Conservation (phyloP, 2,113 vertebrate species). For the Paramisgurnus dabryanus region DNA sequence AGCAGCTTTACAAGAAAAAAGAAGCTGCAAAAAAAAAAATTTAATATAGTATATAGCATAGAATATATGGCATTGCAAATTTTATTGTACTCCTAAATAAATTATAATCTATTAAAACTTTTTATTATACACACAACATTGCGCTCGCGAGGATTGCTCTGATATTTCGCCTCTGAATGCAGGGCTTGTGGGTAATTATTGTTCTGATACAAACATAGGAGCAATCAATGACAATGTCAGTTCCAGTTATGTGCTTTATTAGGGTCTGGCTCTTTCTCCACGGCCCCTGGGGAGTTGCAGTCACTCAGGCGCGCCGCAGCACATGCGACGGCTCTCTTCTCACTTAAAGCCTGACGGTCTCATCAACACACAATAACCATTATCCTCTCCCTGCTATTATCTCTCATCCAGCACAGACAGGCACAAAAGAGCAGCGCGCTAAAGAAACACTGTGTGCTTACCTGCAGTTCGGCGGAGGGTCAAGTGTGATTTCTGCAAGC, state of each 20-base stretch:
- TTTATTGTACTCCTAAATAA: too few relatives aligned
- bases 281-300: slow-evolving; percentile 23
- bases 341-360: slow-evolving; percentile 62
- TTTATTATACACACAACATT: not conserved
- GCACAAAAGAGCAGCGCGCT: not conserved
- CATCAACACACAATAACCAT: slow-evolving; percentile 70
- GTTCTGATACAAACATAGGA: slow-evolving; percentile 53
- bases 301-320: slow-evolving; percentile 34
- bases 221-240: slow-evolving; percentile 58
- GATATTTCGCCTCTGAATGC: slow-evolving; percentile 50
- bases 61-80: too few relatives aligned
- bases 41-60: too few relatives aligned
- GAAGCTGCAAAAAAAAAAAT: too few relatives aligned
- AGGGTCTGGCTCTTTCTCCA: slow-evolving; percentile 46
- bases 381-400: slow-evolving; percentile 55
- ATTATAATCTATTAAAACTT: not conserved
- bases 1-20: too few relatives aligned
- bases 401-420: not conserved
- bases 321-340: slow-evolving; percentile 57
- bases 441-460: slow-evolving; percentile 69
- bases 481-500: slow-evolving; percentile 97
- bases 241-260: slow-evolving; percentile 59
- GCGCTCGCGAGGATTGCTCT: slow-evolving; percentile 43
- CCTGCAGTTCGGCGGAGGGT: slow-evolving; percentile 99
- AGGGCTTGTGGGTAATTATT: slow-evolving; percentile 51